Base-by-base conservation (phyloP, 2,113 vertebrate genomes). In the Menidia beryllina region DNA sequence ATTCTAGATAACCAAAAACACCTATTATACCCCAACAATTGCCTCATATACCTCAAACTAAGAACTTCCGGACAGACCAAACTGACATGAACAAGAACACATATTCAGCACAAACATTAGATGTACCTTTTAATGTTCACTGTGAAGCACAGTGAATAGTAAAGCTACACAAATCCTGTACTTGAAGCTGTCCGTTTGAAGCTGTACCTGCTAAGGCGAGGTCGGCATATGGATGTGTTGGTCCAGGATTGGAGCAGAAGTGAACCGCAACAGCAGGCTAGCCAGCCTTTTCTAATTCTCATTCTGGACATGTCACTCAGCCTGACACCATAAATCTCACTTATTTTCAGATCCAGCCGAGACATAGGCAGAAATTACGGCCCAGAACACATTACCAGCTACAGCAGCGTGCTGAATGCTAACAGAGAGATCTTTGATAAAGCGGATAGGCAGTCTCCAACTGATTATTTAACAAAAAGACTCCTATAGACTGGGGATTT, bases 291-390 rank as follows among this genome's bases (percentile, higher is more conserved):
- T 56, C 89, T 89, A 87, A 77, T 91, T 92, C 70, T 85, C 86
- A 91, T 93, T 86, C 92, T 81, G 77, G 72, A 70, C 56, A 77
- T 89, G 88, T 91, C 91, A 91, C 85, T 91, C 88, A 77, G 82
- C 65, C 86, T 93, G 89, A 93, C 92, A 90, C 90, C 88, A 92
- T 93, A 93, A 94, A 93, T 93, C 93, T 91, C 90, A 91, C 90
- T 93, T 93, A 92, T 90, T 91, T 91, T 92, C 90, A 86, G 91
- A 91, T 90, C 86, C 83, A 80, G 69, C 80, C 48, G 62, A 87
- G 89, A 86, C 88, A 86, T 52, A 20, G 66, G 82, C 70, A 91
- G 90, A 91, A 91, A 92, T 92, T 90, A 90, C 75, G 51, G 84
- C 85, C 82, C 81, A 88, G 84, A 91, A 82, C 83, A 79, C 80